Base-by-base conservation (phyloP, 2,113 vertebrate genomes). In the Aptenodytes patagonicus region DNA sequence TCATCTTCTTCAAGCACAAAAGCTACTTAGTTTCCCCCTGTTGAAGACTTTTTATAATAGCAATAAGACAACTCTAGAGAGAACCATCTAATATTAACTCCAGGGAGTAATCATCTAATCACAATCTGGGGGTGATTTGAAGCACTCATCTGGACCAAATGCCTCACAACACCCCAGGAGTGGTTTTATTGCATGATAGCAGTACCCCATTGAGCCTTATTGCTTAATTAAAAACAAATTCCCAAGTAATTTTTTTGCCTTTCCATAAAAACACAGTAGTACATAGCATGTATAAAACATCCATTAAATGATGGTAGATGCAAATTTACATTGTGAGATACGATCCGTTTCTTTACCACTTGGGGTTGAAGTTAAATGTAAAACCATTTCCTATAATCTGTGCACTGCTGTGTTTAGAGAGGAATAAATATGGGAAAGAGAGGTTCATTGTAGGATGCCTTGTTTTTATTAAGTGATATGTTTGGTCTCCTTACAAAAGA, bases 211-310 rank as follows among this genome's bases (percentile, higher is more conserved):
- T 76, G 89, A 97, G 98, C 83, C 96, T 98, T 97, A 97, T 95
- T 97, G 98, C 97, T 98, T 98, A 98, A 98, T 98, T 98, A 98
- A 98, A 98, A 98, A 97, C 97, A 98, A 98, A 98, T 98, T 98
- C 95, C 97, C 84, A 83, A 97, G 97, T 97, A 97, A 98, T 97
- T 97, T 96, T 83, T 97, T 66, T 92, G 92, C 90, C 88, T 97
- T 96, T 93, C 92, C 95, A 95, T 97, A 97, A 97, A 97, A 97
- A 82, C 84, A 69, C 87, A 91, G 95, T 97, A 79, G 54, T 94
- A 89, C 75, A 93, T 76, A 91, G 96, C 87, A 42, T 83, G 62
- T 88, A 95, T 96, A 96, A 96, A 96, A 92, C 73, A 92, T 94
- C 95, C 90, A 78, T 97, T 97, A 96, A 95, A 90, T 89, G 64